Conservation (phyloP, 2,888 invertebrate genomes). For the Mylabris sibirica region DNA sequence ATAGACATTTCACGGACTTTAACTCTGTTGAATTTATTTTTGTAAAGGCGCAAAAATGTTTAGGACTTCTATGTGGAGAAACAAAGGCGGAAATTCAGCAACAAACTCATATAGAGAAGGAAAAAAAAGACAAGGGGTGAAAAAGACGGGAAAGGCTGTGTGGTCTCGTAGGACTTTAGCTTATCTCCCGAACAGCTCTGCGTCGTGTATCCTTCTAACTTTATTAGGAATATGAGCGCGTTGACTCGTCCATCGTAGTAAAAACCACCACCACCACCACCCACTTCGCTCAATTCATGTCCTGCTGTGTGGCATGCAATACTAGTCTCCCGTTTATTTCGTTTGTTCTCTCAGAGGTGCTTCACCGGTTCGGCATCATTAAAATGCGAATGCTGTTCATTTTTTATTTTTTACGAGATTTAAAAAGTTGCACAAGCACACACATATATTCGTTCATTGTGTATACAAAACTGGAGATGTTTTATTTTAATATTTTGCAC, state of each 20-base stretch:
- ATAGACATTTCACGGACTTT: slow-evolving; percentile 50
- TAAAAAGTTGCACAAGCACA: slow-evolving; percentile 45
- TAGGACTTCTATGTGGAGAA: slow-evolving; percentile 29
- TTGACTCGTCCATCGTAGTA: not conserved
- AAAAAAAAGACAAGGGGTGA: slow-evolving; percentile 29
- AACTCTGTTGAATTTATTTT: slow-evolving; percentile 47
- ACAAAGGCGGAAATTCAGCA: slow-evolving; percentile 23
- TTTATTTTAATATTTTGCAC: slow-evolving; percentile 42
- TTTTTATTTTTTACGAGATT: slow-evolving; percentile 51
- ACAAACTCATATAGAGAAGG: not conserved
- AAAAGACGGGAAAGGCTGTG: slow-evolving; percentile 25
- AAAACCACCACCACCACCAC: slow-evolving; percentile 8
- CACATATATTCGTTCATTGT: slow-evolving; percentile 2
- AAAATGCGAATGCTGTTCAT: slow-evolving; percentile 52
- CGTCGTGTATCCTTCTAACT: slow-evolving; percentile 46
- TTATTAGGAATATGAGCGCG: slow-evolving; percentile 45
- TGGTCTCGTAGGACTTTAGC: slow-evolving; percentile 46
- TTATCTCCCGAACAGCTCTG: slow-evolving; percentile 42
- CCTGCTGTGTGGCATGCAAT: slow-evolving; percentile 33
- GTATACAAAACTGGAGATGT: slow-evolving; percentile 31
- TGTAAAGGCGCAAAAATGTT: slow-evolving; percentile 26
- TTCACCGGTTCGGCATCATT: slow-evolving; percentile 47
- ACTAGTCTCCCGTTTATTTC: slow-evolving; percentile 18
- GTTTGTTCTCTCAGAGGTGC: slow-evolving; percentile 38
- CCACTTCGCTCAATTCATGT: slow-evolving; percentile 19